These are phyloP conservation scores for Phasianus colchicus DNA, from an alignment of 2,113 vertebrate species.

Conservation along the genomic window DNA sequence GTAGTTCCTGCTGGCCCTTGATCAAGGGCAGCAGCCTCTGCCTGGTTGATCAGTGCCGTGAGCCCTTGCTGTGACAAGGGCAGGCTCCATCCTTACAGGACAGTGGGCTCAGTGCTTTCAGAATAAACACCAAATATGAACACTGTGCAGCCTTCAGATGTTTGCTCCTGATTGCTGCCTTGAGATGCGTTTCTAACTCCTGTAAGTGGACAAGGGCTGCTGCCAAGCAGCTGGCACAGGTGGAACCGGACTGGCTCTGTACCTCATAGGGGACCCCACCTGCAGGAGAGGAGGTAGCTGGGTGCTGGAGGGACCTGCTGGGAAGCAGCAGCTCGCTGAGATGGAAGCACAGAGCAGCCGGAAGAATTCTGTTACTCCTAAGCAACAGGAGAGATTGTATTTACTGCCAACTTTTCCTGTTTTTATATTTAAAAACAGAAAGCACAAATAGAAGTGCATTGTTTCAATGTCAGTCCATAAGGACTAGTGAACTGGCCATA, in stretches of 20 bases:
- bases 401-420: neutral
- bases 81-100: neutral
- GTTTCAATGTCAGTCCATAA: neutral
- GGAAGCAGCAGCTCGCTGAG: neutral
- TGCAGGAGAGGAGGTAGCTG: neutral
- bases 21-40: neutral
- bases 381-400: neutral
- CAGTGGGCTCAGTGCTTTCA: neutral
- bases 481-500: neutral
- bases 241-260: accelerated
- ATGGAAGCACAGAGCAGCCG: neutral
- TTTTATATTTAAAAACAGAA: neutral
- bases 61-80: neutral
- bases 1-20: neutral
- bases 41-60: neutral
- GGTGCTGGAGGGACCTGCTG: neutral
- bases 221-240: neutral
- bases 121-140: neutral
- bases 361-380: neutral
- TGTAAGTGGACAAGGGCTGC: neutral
- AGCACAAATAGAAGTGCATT: neutral
- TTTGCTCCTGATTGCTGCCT: neutral
- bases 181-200: neutral
- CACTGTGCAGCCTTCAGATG: neutral
- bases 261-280: no score